Evolutionary conservation across 2,888 invertebrate species (phyloP), one percentile per base, ranked within the genome.

Genomic region (Tetranychus truncatus): DNA sequence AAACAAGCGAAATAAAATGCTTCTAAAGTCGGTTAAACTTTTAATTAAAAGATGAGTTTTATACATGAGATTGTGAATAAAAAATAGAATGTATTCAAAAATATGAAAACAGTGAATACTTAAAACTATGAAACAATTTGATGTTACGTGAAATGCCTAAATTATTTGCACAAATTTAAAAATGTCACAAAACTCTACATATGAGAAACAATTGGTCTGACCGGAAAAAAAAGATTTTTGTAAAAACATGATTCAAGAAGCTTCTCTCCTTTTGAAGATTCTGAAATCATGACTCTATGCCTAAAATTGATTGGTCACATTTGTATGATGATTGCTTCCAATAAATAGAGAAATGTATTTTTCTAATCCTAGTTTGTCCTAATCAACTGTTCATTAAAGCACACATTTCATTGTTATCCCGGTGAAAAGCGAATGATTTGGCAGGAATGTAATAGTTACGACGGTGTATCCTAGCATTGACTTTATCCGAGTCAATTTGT

Each of bases 321-420:
- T 55, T 55, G 15, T 15, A 9, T 55, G 55, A 55, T 55, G 2
- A 55, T 55, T 55, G 9, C 0, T 9, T 55, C 15, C 5, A 34
- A 34, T 34, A 34, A 34, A 34, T 34, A 34, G 34, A 34, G 34
- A 34, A 34, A 34, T 34, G 34, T 34, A 34, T 4, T 34, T 34
- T 34, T 34, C 34, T 34, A 66, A 66, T 71, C 71, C 21, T 71
- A 18, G 71, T 69, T 69, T 11, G 34, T 45, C 55, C 7, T 55
- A 55, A 55, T 15, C 55, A 55, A 55, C 8, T 66, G 72, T 77
- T 74, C 81, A 84, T 82, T 45, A 79, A 78, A 76, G 81, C 81
- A 81, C 91, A 91, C 88, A 90, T 89, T 81, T 89, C 88, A 81
- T 89, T 89, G 82, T 91, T 91, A 82, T 89, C 89, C 79, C 86